Base-by-base conservation (phyloP, 2,888 invertebrate genomes). In the Azorinus chamasolen region DNA sequence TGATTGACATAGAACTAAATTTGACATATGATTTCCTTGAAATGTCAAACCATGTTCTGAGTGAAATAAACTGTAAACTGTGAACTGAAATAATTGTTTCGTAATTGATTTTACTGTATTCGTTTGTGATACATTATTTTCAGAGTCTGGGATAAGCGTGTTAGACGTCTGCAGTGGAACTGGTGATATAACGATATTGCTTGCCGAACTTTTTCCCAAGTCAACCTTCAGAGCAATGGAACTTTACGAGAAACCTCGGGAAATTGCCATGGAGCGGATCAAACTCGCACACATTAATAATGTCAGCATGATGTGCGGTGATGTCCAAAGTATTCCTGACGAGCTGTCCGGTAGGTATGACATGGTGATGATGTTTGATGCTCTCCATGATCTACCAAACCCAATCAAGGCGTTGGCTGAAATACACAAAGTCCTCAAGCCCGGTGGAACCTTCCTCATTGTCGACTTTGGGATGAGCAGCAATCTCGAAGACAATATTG, bases 351-450 rank as follows among this genome's bases (percentile, higher is more conserved):
- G 43, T 24, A 37, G 45, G 6, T 79, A 66, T 61, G 79, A 79
- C 43, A 59, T 58, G 54, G 70, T 65, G 20, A 63, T 74, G 25
- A 48, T 74, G 16, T 70, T 63, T 32, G 70, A 79, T 41, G 61
- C 57, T 8, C 43, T 79, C 3, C 79, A 79, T 32, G 79, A 79
- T 51, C 48, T 79, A 24, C 74, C 79, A 8, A 41, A 70, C 32
- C 79, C 79, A 39, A 45, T 59, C 20, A 61, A 59, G 57, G 74
- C 74, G 24, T 32, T 79, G 6, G 45, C 39, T n/a, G 46, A 74
- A 48, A 66, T 79, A n/a, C 48, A 65, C 20, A 51, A 45, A 24
- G 45, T 62, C 14, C 41, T 79, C n/a, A 79, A 79, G 62, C 46
- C 43, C 14, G 74, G 54, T 51, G 79, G 74, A 0, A 43, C 0